phyloP scores from a whole-genome alignment of 2,113 vertebrate genomes.

The Actinemys pallida region DNA sequence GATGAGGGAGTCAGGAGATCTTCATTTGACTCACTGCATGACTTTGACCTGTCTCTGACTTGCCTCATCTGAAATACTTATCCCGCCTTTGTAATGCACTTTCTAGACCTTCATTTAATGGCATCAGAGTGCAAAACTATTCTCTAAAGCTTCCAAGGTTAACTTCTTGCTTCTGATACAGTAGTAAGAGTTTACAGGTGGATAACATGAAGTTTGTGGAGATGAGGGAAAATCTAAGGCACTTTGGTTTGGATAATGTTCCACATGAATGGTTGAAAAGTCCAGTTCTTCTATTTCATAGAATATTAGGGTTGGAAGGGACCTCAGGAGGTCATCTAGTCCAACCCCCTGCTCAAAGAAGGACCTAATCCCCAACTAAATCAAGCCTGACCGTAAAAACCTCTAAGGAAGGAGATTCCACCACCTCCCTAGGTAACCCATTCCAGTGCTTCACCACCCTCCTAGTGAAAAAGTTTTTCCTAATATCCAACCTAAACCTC shows the following conservation, averaged over 20 bases:
- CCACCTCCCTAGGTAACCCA: no score
- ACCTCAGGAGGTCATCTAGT: no score
- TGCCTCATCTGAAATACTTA: not conserved
- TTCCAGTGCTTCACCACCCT: no score
- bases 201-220: not conserved
- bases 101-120: not conserved
- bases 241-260: not conserved
- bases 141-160: not conserved
- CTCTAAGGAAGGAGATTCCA: no score
- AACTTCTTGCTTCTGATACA: not conserved
- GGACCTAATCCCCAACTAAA: no score
- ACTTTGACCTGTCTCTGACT: not conserved
- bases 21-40: not conserved
- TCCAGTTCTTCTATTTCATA: not conserved
- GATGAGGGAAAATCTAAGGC: not conserved
- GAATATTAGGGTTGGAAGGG: no score
- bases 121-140: not conserved
- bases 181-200: not conserved
- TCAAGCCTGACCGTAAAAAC: no score
- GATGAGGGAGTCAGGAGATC: not conserved
- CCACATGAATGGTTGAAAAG: not conserved
- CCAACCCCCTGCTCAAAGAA: no score
- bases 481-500: no score
- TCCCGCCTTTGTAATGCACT: accelerated
- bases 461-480: no score